Evolutionary conservation across 1,140 invertebrate species (phyloP).

Genomic region (Macrotrachela quadricornifera): DNA sequence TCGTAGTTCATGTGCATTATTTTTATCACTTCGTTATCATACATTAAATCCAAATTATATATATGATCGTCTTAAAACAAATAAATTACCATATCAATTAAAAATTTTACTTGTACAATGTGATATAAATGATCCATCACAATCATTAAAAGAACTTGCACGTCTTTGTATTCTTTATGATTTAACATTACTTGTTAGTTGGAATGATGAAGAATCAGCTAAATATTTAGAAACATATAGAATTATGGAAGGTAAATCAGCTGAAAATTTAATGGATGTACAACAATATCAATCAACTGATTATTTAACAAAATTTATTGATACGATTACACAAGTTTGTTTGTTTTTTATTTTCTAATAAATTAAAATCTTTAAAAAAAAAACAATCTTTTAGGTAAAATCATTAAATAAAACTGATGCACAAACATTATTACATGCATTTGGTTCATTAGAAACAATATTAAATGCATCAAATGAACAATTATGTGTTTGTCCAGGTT

Average conservation of each 20-base stretch:
- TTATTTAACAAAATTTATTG: too few species aligned
- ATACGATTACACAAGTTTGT: too few species aligned
- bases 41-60: constrained; percentile 7
- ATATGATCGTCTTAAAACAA: background rate
- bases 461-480: constrained; percentile 1
- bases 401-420: constrained; percentile 9
- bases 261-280: constrained; percentile 1
- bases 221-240: constrained; percentile 7
- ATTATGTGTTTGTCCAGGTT: constrained; percentile 7
- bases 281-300: too few species aligned
- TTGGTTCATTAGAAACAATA: constrained; percentile 1
- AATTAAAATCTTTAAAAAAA: too few species aligned
- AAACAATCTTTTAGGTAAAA: too few species aligned
- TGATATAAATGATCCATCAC: constrained; percentile 5
- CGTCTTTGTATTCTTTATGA: constrained; percentile 1
- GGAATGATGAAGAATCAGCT: constrained; percentile 3
- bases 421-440: constrained; percentile 2
- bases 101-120: background rate
- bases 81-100: background rate
- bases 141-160: constrained; percentile 7
- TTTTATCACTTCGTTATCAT: constrained; percentile 8
- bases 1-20: constrained; percentile 3
- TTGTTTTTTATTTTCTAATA: too few species aligned
- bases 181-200: constrained; percentile 6
- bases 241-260: constrained; percentile 1